These are phyloP conservation scores for Acrobasis suavella DNA, from an alignment of 2,888 invertebrate genomes.

Conservation along the genomic window DNA sequence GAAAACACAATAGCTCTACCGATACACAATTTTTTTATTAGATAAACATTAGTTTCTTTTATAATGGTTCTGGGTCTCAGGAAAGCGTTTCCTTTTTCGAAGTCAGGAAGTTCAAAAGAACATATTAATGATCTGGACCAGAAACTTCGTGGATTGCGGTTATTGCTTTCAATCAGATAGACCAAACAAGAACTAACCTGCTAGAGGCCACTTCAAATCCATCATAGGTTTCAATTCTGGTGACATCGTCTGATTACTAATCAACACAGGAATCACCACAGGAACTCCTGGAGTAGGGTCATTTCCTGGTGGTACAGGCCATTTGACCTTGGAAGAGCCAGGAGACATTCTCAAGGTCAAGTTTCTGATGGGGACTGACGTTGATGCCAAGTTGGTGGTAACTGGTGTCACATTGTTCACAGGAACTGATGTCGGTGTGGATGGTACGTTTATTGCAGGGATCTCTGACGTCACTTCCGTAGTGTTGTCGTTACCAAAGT, in stretches of 20 bases:
- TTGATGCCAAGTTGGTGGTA: not conserved
- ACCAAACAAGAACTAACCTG: slow-evolving; percentile 51
- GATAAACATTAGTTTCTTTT: too few species aligned
- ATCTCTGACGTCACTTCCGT: slow-evolving; percentile 25
- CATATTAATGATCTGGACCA: too few species aligned
- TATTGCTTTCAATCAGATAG: too few species aligned
- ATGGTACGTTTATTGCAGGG: slow-evolving; percentile 6
- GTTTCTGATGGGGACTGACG: not conserved
- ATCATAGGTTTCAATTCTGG: slow-evolving; percentile 52
- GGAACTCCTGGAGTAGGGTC: not conserved
- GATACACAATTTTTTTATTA: too few species aligned
- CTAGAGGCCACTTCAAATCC: slow-evolving; percentile 65
- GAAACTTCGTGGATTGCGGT: too few species aligned
- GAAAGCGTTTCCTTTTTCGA: too few species aligned
- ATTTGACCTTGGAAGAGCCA: not conserved
- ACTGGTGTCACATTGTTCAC: too few species aligned
- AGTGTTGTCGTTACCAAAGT: slow-evolving; percentile 41
- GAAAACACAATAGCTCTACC: too few species aligned
- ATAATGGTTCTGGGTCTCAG: too few species aligned
- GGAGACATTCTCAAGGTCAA: slow-evolving; percentile 12
- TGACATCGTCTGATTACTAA: slow-evolving; percentile 29
- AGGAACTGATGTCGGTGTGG: not conserved
- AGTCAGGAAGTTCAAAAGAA: too few species aligned
- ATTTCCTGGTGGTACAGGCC: not conserved
- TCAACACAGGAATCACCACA: not conserved